A percentile compares a stretch with the other conserved stretches of the same genome.
Conservation (phyloP, 1,140 invertebrate genomes). For the Capitella teleta region DNA sequence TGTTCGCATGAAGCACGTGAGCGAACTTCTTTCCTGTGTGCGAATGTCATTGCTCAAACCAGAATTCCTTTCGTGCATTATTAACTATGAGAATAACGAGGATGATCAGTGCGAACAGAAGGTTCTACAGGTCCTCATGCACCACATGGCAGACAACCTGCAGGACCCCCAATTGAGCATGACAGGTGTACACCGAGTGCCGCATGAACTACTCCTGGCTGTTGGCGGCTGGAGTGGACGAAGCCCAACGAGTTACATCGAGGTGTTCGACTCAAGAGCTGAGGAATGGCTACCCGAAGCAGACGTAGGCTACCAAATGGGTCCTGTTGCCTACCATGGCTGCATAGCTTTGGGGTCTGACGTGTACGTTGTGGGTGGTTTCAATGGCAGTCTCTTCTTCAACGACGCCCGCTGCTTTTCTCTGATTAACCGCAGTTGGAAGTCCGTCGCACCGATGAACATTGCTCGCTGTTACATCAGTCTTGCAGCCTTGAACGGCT, state of each 20-base stretch:
- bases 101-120: not conserved
- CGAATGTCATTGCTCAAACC: conserved; percentile 68
- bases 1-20: conserved; percentile 70
- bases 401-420: conserved; percentile 21
- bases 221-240: conserved; percentile 66
- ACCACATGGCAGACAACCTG: not conserved
- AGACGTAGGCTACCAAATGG: not conserved
- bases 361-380: conserved; percentile 24
- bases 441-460: conserved; percentile 19
- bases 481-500: conserved; percentile 54
- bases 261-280: conserved; percentile 65
- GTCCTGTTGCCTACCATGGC: conserved; percentile 23
- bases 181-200: conserved; percentile 21
- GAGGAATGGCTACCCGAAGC: conserved; percentile 51
- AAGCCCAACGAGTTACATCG: conserved; percentile 58
- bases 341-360: conserved; percentile 15
- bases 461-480: conserved; percentile 45
- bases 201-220: conserved; percentile 37
- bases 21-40: conserved; percentile 64
- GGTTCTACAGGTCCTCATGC: not conserved
- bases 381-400: conserved; percentile 24
- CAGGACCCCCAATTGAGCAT: not conserved
- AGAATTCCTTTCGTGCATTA: conserved; percentile 60
- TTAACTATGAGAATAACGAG: conserved; percentile 41
- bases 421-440: conserved; percentile 15